Base-by-base conservation (phyloP, 2,888 invertebrate genomes). In the Diploptera punctata region DNA sequence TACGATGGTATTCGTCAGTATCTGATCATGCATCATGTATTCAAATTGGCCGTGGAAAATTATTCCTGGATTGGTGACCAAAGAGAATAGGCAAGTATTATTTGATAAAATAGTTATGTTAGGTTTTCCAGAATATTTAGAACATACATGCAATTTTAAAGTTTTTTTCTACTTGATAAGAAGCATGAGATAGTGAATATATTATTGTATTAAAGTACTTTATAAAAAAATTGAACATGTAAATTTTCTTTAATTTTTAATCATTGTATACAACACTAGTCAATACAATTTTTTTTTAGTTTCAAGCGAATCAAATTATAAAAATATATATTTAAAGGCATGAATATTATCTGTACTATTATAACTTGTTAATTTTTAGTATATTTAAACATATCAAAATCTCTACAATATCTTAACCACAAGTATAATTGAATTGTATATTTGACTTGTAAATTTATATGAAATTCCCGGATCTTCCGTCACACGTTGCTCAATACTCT, bases 401-500 rank as follows among this genome's bases (percentile, higher is more conserved):
- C 19, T 3, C 16, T 52, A 3, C 13, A 52, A 52, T 3, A 9
- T 13, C 5, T 1, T 13, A 13, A 52, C 24, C 1, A 52, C 19
- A 0, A 19, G 3, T 21, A 24, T 52, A 21, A 13, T 9, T 52
- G 21, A 52, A 52, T 52, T 24, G n/a, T n/a, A n/a, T n/a, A n/a
- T n/a, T n/a, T n/a, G n/a, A n/a, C n/a, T n/a, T n/a, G n/a, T 52
- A 52, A 19, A 13, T 52, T 24, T 24, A 13, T 24, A 29, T 18
- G 2, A n/a, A 31, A 29, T 0, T 65, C 43, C 65, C 65, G 65
- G 65, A 65, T 65, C 65, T 65, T 65, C 65, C 65, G 65, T 65
- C 65, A 65, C 65, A 65, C 65, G 78, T 79, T 78, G 79, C 78
- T 76, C 77, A 77, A 77, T 77, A 75, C 71, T 70, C 77, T 76